phyloP scores from a whole-genome alignment of 2,888 invertebrate genomes.

The Nycteola revayana region DNA sequence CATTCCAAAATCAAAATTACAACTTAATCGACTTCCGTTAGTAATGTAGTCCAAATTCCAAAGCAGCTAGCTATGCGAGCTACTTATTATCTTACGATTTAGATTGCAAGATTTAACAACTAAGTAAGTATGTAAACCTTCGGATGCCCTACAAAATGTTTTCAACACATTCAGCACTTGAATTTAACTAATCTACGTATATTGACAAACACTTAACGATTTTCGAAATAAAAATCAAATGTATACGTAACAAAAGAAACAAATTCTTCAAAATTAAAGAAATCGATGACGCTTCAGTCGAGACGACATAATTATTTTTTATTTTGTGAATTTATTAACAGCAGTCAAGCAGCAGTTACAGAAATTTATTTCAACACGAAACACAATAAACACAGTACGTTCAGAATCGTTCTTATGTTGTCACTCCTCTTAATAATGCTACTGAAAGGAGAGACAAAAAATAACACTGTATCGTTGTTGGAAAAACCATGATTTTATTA shows the following conservation, averaged over 20 bases:
- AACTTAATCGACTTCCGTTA: constrained; percentile 22
- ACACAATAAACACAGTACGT: constrained; percentile 2
- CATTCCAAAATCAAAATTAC: constrained; percentile 36
- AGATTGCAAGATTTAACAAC: constrained; percentile 13
- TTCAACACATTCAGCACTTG: constrained; percentile 9
- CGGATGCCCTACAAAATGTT: constrained; percentile 24
- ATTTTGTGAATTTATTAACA: constrained; percentile 19
- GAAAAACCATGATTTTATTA: too few species aligned
- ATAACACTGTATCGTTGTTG: constrained; percentile 3
- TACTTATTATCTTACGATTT: constrained; percentile 24
- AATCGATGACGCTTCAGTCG: constrained; percentile 58
- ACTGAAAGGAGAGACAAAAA: neutral
- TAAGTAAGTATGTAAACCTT: constrained; percentile 20
- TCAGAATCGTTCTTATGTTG: neutral
- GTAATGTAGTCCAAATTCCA: constrained; percentile 5
- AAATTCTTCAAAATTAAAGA: constrained; percentile 58
- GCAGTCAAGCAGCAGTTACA: constrained; percentile 9
- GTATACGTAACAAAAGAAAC: constrained; percentile 43
- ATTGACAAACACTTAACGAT: constrained; percentile 28
- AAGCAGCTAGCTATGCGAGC: constrained; percentile 28
- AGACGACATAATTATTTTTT: constrained; percentile 49
- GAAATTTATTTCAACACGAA: constrained; percentile 6
- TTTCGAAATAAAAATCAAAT: constrained; percentile 29
- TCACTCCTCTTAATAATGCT: neutral
- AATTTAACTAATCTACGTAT: too few species aligned